Evolutionary conservation across 2,113 vertebrate species (phyloP).

Genomic region (Onychorhynchus coronatus): DNA sequence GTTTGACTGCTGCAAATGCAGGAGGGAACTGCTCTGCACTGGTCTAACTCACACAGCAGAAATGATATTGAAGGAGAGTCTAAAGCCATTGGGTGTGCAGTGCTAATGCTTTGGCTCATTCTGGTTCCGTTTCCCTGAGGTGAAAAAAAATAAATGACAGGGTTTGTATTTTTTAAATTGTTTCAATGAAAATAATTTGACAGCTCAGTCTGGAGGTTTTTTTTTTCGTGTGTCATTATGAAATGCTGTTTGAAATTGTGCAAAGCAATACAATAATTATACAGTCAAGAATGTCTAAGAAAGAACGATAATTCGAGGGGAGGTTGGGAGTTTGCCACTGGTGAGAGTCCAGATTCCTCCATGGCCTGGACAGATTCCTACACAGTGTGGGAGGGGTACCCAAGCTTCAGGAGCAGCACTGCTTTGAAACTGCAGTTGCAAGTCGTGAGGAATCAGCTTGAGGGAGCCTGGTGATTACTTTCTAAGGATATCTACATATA

Average conservation of each 20-base stretch:
- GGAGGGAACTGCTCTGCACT: neutral
- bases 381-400: accelerated
- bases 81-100: accelerated
- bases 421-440: neutral
- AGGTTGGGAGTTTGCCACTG: neutral
- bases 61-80: conserved; percentile 13
- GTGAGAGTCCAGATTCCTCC: neutral
- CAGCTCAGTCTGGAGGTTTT: neutral
- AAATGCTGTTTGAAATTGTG: neutral
- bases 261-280: neutral
- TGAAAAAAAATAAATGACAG: neutral
- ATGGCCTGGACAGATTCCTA: neutral
- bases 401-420: neutral
- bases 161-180: neutral
- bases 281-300: neutral
- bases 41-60: conserved; percentile 10
- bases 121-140: neutral
- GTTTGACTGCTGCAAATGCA: neutral
- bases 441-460: conserved; percentile 39
- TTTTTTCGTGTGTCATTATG: neutral
- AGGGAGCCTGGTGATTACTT: conserved; percentile 53
- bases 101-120: neutral
- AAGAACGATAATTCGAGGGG: neutral
- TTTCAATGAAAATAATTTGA: conserved; percentile 1
- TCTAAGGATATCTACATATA: neutral